Evolutionary conservation across 2,797 vertebrate genomes (phyloP).

Genomic region (Cyclura pinguis): DNA sequence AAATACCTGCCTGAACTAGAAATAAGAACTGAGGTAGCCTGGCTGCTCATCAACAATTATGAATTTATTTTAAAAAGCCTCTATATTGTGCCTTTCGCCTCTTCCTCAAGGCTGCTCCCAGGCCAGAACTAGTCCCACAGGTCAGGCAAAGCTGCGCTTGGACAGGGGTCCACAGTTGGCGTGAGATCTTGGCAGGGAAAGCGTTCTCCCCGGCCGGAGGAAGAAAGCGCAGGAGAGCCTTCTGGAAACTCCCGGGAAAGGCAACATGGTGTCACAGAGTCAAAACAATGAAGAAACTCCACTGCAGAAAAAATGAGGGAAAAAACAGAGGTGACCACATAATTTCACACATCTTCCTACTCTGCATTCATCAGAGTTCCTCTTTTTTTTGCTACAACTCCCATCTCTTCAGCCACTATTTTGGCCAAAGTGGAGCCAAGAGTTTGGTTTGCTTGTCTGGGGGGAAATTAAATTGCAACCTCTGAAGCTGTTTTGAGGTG

Average conservation of each 20-base stretch:
- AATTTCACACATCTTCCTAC: background rate
- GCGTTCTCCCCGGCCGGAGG: background rate
- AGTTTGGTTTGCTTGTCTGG: background rate
- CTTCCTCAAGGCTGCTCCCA: no score
- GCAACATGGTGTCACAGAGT: background rate
- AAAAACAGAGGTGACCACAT: no score
- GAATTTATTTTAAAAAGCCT: background rate
- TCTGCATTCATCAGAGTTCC: no score
- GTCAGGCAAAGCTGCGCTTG: no score
- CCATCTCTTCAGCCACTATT: background rate
- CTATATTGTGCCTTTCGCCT: background rate
- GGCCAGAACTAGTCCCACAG: background rate
- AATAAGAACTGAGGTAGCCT: background rate
- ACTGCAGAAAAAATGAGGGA: background rate
- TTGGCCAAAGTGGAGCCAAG: background rate
- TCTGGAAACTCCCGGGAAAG: background rate
- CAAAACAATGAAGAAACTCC: background rate
- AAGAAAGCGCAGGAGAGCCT: background rate
- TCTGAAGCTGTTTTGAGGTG: no score
- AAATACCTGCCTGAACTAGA: background rate
- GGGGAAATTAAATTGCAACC: background rate
- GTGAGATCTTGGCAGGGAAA: no score
- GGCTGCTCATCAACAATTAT: background rate
- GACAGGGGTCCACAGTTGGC: fast-evolving
- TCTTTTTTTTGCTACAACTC: no score